Conservation (phyloP, 2,113 vertebrate genomes). For the Gymnarchus niloticus region DNA sequence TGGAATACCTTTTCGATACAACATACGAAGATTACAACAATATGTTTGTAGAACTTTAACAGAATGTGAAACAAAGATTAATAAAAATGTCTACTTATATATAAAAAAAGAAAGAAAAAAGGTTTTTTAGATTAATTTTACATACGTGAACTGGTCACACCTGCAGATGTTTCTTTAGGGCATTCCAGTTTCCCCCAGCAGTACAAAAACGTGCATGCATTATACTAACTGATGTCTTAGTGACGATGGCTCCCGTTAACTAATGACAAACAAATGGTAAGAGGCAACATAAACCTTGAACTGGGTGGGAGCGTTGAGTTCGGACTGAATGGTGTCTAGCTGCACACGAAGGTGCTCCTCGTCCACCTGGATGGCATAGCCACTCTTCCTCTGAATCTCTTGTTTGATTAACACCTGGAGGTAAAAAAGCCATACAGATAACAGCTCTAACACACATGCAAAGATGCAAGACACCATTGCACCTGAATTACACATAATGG, state of each 20-base stretch:
- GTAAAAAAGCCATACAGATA: conserved; percentile 21
- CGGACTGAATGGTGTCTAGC: conserved; percentile 90
- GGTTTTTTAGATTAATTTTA: too few species aligned
- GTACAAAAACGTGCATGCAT: too few species aligned
- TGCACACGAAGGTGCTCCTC: conserved; percentile 96
- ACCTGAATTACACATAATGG: not conserved
- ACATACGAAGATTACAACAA: too few species aligned
- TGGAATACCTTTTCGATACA: not conserved
- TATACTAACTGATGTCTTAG: too few species aligned
- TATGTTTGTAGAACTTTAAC: not conserved
- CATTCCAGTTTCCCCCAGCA: too few species aligned
- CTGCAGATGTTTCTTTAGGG: too few species aligned
- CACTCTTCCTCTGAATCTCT: conserved; percentile 94
- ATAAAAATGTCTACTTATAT: not conserved
- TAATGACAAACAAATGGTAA: not conserved
- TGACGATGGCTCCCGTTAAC: not conserved
- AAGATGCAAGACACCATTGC: not conserved
- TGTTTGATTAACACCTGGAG: conserved; percentile 90
- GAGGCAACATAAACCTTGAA: conserved; percentile 72
- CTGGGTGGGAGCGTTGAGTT: conserved; percentile 93
- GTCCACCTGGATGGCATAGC: conserved; percentile 93
- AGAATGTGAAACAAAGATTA: conserved; percentile 1
- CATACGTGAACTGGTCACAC: too few species aligned
- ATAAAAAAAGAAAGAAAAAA: too few species aligned
- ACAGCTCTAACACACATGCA: not conserved